Conservation (phyloP, 2,888 invertebrate genomes). For the Lithophane leautieri region DNA sequence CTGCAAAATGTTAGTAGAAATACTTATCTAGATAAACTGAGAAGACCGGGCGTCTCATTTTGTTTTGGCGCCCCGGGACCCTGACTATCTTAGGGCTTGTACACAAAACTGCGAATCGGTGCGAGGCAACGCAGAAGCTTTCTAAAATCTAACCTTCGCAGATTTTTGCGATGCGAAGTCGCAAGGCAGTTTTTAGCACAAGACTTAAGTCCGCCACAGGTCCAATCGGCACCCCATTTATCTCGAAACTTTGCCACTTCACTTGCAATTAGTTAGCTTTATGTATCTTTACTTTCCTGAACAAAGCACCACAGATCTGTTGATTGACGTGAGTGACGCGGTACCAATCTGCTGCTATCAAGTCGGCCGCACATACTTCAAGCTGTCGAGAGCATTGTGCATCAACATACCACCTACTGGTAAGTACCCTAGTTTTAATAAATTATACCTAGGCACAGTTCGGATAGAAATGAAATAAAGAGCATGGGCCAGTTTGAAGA, state of each 20-base stretch:
- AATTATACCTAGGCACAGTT: background rate
- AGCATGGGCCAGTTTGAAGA: background rate
- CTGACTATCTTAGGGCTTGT: too few relatives aligned
- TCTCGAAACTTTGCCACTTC: background rate
- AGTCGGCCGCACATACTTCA: constrained; percentile 97
- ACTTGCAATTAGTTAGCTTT: background rate
- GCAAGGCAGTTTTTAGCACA: too few relatives aligned
- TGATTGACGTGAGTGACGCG: constrained; percentile 99
- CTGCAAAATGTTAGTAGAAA: background rate
- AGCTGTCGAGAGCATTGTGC: constrained; percentile 96
- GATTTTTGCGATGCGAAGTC: too few relatives aligned
- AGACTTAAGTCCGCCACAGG: background rate
- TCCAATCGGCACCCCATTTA: background rate
- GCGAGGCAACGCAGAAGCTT: too few relatives aligned
- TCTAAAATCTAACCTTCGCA: too few relatives aligned
- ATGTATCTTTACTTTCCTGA: constrained; percentile 23
- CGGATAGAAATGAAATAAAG: background rate
- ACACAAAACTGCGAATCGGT: too few relatives aligned
- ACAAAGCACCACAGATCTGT: constrained; percentile 91
- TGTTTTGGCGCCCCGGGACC: background rate
- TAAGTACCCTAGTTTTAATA: constrained; percentile 87
- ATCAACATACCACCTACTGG: constrained; percentile 97
- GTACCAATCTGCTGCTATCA: constrained; percentile 99
- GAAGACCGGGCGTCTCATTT: background rate
- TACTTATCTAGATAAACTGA: background rate